These are phyloP conservation scores for Gnathonemus longibarbis DNA, from an alignment of 2,113 vertebrate species.

Conservation along the genomic window DNA sequence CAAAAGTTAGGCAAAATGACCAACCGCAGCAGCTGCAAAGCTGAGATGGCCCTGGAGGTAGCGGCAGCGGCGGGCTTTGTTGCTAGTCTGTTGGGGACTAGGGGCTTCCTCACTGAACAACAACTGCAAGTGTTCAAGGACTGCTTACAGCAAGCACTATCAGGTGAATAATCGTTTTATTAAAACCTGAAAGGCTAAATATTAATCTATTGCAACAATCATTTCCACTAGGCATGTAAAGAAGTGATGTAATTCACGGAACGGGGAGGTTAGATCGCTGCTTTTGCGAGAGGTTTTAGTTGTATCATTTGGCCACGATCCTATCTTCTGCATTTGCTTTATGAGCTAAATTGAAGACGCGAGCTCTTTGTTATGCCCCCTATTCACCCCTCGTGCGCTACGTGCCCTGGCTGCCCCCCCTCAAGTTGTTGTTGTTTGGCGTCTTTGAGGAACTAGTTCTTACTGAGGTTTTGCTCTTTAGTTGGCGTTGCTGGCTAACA, in stretches of 20 bases:
- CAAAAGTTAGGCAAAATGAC: not conserved
- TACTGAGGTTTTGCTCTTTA: not conserved
- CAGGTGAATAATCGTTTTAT: slow-evolving; percentile 50
- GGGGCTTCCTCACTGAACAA: slow-evolving; percentile 63
- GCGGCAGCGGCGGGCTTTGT: slow-evolving; percentile 68
- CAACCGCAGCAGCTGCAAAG: not conserved
- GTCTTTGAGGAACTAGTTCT: not conserved
- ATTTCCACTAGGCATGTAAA: not conserved
- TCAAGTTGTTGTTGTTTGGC: not conserved
- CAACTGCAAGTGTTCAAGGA: slow-evolving; percentile 64
- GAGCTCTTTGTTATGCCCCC: not conserved
- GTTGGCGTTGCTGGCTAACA: not conserved
- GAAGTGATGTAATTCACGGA: not conserved
- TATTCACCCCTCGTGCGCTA: not conserved
- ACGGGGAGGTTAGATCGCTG: not conserved
- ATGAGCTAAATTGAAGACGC: not conserved
- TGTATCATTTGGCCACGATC: not conserved
- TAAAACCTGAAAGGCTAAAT: not conserved
- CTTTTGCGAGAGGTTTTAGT: not conserved
- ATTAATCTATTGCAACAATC: not conserved
- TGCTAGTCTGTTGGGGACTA: slow-evolving; percentile 59
- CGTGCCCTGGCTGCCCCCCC: not conserved
- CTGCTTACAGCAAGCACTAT: slow-evolving; percentile 62
- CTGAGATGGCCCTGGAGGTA: slow-evolving; percentile 53
- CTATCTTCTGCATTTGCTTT: not conserved